Base-by-base conservation (phyloP, 2,888 invertebrate species). In the Autographa pulchrina region DNA sequence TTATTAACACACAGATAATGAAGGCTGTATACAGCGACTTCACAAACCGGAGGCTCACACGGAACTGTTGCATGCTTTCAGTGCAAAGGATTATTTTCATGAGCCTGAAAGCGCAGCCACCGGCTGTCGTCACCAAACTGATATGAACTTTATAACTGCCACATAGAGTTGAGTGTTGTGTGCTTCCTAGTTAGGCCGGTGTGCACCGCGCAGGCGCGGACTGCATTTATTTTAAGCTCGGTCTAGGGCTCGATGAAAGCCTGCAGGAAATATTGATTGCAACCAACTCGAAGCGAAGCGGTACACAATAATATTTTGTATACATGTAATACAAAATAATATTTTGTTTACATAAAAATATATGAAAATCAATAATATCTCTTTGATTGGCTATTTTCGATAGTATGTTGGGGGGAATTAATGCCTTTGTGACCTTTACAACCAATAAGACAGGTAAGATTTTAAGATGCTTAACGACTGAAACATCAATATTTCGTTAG, bases 171-270 rank as follows among this genome's bases (percentile, higher is more conserved):
- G 32, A 54, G 16, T 65, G 13, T 72, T 41, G 63, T 14, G 62
- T 62, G 58, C 14, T 70, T 43, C 20, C 25, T n/a, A 9, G 63
- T 16, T 64, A 69, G 54, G 68, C 68, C 13, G 48, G 63, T 58
- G 65, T 70, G 70, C 63, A 69, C 43, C 67, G 76, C 78, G 81
- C 81, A 81, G 59, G 76, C 81, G 81, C 74, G 43, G 0, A 11
- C 43, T 77, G 78, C 75, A 74, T 18, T n/a, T 77, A 65, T 68
- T 68, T 62, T 35, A 2, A 64, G 68, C 63, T 78, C 25, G 48
- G n/a, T 54, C 54, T 54, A 38, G 70, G 59, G 32, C 54, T 25
- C 54, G 13, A 20, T 25, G 25, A 25, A 56, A 56, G 35, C 58
- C 43, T 59, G 7, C 35, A 65, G 43, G 32, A 8, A 70, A 41